Percentiles rank a stretch among this genome's conserved stretches.
phyloP scores from a whole-genome alignment of 2,888 invertebrate species.

The Fragum whitleyi region DNA sequence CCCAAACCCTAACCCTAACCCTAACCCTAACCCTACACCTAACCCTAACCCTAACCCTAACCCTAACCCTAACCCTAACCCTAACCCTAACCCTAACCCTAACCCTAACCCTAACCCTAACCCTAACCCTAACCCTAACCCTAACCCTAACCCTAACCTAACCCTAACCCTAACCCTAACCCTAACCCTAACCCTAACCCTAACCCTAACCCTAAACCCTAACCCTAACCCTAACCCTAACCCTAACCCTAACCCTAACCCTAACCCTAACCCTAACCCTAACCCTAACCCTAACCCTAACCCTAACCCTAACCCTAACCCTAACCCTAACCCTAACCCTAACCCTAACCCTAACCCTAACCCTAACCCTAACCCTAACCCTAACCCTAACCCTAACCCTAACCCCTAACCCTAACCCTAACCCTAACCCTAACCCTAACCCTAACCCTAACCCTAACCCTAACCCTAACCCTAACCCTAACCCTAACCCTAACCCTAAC shows the following conservation, averaged over 20 bases:
- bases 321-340: conserved; percentile 59
- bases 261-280: conserved; percentile 52
- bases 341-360: conserved; percentile 65
- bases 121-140: conserved; percentile 50
- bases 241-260: conserved; percentile 51
- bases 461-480: conserved; percentile 53
- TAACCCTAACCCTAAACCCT: conserved; percentile 69
- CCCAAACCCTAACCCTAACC: conserved; percentile 67
- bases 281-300: conserved; percentile 65
- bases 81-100: conserved; percentile 66
- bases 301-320: conserved; percentile 62
- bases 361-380: conserved; percentile 69
- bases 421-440: conserved; percentile 62
- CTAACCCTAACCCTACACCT: conserved; percentile 67
- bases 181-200: conserved; percentile 61
- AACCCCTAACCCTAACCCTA: conserved; percentile 72
- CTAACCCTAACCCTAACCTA: too few species aligned
- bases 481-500: conserved; percentile 60
- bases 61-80: conserved; percentile 71
- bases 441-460: conserved; percentile 51
- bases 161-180: conserved; percentile 63
- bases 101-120: conserved; percentile 52
- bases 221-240: conserved; percentile 65
- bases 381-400: too few species aligned
- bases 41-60: too few species aligned